phyloP scores from a whole-genome alignment of 1,140 invertebrate species.

The Dysdera silvatica region DNA sequence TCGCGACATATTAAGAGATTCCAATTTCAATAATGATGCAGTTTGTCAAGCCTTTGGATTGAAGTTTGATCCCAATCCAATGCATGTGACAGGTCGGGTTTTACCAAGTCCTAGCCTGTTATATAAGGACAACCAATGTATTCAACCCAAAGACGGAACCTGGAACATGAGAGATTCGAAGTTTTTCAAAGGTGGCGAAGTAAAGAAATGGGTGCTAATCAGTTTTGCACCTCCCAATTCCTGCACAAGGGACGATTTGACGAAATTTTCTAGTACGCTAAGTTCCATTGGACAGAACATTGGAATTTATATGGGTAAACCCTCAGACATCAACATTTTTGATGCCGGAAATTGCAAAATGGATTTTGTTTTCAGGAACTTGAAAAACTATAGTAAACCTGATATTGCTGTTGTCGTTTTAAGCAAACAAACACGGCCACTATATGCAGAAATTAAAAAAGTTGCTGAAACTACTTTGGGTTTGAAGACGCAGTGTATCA shows the following conservation, averaged over 20 bases:
- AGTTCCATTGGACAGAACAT: background rate
- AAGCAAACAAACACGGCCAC: background rate
- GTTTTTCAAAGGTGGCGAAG: slow-evolving; percentile 49
- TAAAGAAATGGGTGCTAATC: slow-evolving; percentile 34
- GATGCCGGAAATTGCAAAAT: background rate
- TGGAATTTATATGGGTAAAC: background rate
- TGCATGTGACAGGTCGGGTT: slow-evolving; percentile 31
- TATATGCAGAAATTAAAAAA: slow-evolving; percentile 56
- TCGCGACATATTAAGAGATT: background rate
- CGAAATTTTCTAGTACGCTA: background rate
- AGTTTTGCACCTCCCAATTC: slow-evolving; percentile 16
- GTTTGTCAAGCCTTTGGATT: slow-evolving; percentile 37
- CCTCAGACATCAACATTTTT: background rate
- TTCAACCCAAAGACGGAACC: slow-evolving; percentile 45
- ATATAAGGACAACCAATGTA: background rate
- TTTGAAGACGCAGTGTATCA: slow-evolving; percentile 74
- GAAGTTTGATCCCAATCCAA: slow-evolving; percentile 15
- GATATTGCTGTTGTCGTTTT: slow-evolving; percentile 12
- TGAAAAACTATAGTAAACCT: background rate
- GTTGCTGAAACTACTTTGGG: slow-evolving; percentile 63
- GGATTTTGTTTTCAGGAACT: background rate
- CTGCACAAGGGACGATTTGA: background rate
- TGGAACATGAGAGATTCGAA: slow-evolving; percentile 57
- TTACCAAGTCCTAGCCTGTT: slow-evolving; percentile 26
- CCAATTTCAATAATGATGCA: background rate